Evolutionary conservation across 2,113 vertebrate genomes (phyloP).

Genomic region (Xiphias gladius): DNA sequence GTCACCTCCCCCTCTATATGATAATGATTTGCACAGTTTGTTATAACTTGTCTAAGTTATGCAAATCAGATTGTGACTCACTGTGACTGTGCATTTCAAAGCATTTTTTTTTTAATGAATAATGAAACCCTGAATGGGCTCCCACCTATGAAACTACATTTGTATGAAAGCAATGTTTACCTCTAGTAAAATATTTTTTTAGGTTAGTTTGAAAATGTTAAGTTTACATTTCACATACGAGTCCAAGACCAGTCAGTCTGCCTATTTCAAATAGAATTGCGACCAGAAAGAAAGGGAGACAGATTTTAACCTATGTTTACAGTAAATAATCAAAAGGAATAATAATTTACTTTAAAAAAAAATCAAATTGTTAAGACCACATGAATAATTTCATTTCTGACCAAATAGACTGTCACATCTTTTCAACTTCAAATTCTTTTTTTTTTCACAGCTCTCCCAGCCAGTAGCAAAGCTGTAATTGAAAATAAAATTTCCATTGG

Average conservation of each 20-base stretch:
- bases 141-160: slow-evolving; percentile 15
- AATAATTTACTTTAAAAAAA: neutral
- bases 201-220: too few species aligned
- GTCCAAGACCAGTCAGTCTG: neutral
- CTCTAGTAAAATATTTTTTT: neutral
- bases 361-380: neutral
- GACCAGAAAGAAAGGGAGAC: neutral
- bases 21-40: slow-evolving; percentile 66
- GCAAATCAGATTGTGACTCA: slow-evolving; percentile 71
- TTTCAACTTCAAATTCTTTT: slow-evolving; percentile 23
- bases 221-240: too few species aligned
- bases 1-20: slow-evolving; percentile 68
- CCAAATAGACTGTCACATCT: neutral
- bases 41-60: slow-evolving; percentile 66
- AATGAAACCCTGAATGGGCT: neutral
- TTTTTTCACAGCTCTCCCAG: slow-evolving; percentile 1
- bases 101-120: slow-evolving; percentile 51
- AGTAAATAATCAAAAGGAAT: neutral
- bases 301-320: neutral
- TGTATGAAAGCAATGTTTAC: neutral
- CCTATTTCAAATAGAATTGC: neutral
- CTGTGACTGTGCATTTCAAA: slow-evolving; percentile 71
- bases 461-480: slow-evolving; percentile 65
- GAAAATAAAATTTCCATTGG: slow-evolving; percentile 65
- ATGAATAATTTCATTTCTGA: neutral